Evolutionary conservation across 2,113 vertebrate genomes (phyloP).

Genomic region (Pachycephala philippinensis): DNA sequence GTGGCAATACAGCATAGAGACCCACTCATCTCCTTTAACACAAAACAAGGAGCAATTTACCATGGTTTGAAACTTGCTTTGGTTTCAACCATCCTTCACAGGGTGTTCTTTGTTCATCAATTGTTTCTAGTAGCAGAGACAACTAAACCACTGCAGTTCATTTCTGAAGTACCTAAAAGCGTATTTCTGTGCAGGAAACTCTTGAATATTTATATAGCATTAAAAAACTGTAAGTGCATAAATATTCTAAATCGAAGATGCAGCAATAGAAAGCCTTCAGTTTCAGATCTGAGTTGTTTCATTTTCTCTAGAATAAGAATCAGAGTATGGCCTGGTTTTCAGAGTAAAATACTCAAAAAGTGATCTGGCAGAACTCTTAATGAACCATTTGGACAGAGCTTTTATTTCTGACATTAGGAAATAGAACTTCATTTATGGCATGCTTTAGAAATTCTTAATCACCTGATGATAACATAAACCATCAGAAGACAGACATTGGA

Average conservation of each 20-base stretch:
- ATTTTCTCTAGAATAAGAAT: background rate
- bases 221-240: background rate
- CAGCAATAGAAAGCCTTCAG: background rate
- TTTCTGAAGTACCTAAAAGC: background rate
- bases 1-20: background rate
- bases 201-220: background rate
- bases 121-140: background rate
- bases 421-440: background rate
- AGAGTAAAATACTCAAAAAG: background rate
- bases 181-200: background rate
- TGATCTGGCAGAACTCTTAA: background rate
- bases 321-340: background rate
- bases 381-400: background rate
- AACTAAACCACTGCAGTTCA: background rate
- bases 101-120: background rate
- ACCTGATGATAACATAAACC: background rate
- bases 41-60: background rate
- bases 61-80: background rate
- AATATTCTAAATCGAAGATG: background rate
- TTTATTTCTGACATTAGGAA: constrained; percentile 34
- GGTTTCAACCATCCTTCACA: background rate
- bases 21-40: background rate
- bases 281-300: background rate
- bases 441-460: constrained; percentile 8
- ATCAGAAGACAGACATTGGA: background rate